These are phyloP conservation scores for Pammene aurita DNA, from an alignment of 2,888 invertebrate genomes.

Conservation along the genomic window DNA sequence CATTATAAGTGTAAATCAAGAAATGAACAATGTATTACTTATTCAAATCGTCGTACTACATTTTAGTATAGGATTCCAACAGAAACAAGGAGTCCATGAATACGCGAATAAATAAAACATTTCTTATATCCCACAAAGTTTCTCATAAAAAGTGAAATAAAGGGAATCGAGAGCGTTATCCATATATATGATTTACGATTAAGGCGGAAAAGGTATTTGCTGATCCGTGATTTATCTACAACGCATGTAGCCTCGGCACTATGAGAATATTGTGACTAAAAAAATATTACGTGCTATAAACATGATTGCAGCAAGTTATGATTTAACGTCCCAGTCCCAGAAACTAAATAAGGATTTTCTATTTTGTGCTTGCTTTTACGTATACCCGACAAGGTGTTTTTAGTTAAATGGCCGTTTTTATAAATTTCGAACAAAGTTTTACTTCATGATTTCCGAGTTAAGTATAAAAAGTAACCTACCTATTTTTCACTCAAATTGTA, in stretches of 20 bases:
- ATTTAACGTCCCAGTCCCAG: background rate
- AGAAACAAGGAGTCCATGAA: constrained; percentile 59
- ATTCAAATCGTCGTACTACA: constrained; percentile 33
- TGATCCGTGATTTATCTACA: constrained; percentile 58
- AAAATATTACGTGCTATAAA: constrained; percentile 35
- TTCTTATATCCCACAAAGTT: constrained; percentile 65
- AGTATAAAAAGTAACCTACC: no score
- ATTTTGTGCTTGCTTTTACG: no score
- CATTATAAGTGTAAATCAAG: constrained; percentile 14
- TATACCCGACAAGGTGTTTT: no score
- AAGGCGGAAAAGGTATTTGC: constrained; percentile 62
- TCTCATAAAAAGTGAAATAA: constrained; percentile 74
- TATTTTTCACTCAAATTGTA: no score
- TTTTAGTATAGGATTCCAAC: constrained; percentile 23
- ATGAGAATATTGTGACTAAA: constrained; percentile 34
- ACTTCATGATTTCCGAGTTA: no score
- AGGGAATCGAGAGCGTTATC: constrained; percentile 65
- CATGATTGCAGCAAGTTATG: constrained; percentile 23
- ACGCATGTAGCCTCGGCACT: constrained; percentile 43
- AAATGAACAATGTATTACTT: constrained; percentile 18
- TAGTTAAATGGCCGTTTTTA: no score
- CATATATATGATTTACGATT: constrained; percentile 70
- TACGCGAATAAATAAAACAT: constrained; percentile 79
- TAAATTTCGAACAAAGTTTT: no score
- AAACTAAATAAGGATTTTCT: no score